phyloP scores from a whole-genome alignment of 2,113 vertebrate species.

The Pteruthius melanotis region DNA sequence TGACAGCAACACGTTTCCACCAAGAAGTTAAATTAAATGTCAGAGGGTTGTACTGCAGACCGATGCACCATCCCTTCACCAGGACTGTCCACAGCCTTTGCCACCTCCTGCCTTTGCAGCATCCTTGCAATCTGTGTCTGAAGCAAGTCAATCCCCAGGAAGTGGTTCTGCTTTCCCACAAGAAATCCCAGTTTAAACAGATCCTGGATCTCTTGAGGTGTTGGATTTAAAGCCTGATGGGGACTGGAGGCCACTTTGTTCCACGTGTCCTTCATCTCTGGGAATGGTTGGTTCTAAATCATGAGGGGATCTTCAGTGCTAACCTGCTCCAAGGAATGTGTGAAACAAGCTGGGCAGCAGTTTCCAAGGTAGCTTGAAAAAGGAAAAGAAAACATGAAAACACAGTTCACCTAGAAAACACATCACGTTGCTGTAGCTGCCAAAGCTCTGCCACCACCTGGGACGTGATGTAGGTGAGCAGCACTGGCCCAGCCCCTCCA shows the following conservation, averaged over 20 bases:
- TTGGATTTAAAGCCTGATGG: background rate
- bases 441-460: background rate
- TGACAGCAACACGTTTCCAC: background rate
- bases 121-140: background rate
- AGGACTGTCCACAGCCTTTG: background rate
- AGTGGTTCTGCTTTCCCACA: background rate
- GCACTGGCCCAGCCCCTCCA: background rate
- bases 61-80: background rate
- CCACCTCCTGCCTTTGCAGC: fast-evolving
- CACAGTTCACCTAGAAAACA: background rate
- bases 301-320: background rate
- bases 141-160: background rate
- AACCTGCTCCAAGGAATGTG: background rate
- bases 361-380: background rate
- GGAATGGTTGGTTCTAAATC: background rate
- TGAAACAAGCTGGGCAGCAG: background rate
- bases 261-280: background rate
- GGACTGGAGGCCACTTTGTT: background rate
- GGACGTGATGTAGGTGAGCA: background rate
- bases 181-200: background rate
- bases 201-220: background rate
- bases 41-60: background rate
- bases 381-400: background rate
- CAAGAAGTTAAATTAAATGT: background rate
- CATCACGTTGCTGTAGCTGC: background rate